A percentile compares a stretch with the other conserved stretches of the same genome.
phyloP scores from a whole-genome alignment of 2,113 vertebrate species.

The Oxyura jamaicensis region DNA sequence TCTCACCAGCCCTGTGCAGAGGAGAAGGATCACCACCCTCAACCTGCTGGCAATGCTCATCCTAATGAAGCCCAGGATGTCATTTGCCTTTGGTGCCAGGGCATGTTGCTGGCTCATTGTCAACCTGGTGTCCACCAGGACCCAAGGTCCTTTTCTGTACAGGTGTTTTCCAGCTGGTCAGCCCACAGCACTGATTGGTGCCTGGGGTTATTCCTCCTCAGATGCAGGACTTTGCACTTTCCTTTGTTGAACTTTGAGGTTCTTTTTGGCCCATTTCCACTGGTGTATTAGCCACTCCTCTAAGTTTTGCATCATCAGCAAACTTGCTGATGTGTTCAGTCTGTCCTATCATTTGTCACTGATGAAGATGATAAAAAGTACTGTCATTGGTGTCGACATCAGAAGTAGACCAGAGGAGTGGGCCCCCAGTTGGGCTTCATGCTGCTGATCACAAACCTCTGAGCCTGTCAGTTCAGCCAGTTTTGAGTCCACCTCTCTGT shows the following conservation, averaged over 20 bases:
- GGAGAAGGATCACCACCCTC: neutral
- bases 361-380: neutral
- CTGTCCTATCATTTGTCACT: neutral
- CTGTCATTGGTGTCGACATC: neutral
- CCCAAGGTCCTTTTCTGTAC: neutral
- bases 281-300: neutral
- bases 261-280: neutral
- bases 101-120: rapidly evolving
- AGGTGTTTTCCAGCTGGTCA: neutral
- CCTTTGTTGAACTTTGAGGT: neutral
- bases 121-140: neutral
- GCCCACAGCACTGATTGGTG: neutral
- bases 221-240: neutral
- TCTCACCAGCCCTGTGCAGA: neutral
- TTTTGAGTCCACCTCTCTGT: neutral
- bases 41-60: neutral
- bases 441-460: neutral
- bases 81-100: neutral
- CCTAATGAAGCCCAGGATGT: neutral
- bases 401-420: neutral
- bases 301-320: neutral
- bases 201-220: neutral
- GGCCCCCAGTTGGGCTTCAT: neutral
- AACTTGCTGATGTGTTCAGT: neutral
- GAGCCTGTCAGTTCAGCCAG: neutral